Base-by-base conservation (phyloP, 2,888 invertebrate species). In the Cynaeus angustus region DNA sequence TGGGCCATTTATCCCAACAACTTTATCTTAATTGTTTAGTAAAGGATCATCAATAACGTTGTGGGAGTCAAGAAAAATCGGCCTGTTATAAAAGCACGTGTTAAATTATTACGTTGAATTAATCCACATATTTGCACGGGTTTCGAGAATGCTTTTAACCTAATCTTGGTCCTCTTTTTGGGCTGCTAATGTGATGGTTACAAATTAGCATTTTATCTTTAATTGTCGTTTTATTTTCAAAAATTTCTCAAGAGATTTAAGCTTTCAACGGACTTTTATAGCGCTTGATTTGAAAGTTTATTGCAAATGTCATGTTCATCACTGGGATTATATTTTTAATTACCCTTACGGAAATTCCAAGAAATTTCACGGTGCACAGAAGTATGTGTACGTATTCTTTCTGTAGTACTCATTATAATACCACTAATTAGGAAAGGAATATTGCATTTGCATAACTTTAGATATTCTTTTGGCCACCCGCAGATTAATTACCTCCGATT, bases 1-100 rank as follows among this genome's bases (percentile, higher is more conserved):
- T 50, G 14, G 16, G 33, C 13, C 53, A 69, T 65, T 69, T 68
- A 45, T 30, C 21, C 13, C 43, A 53, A 26, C 28, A 56, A 58
- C 64, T 56, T 58, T 58, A 69, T 69, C 58, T 46, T 65, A 64
- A 69, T 69, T 69, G 46, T 14, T 33, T 21, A 33, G 26, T 65
- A 48, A 50, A 58, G 13, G 33, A 16, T 21, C 59, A 65, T 69
- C 56, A 48, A 56, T 68, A 68, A 61, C 8, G 28, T 41, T 30
- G 45, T 50, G 62, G 43, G 45, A 38, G 48, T 21, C 16, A 38
- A 61, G 61, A 61, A 61, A 50, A 61, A 61, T 61, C 46, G 59
- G 14, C 30, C 59, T 45, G 26, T 59, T 46, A 13, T 14, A 46
- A 46, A 59, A 46, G 59, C 59, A 59, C 3, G 59, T 59, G 59